A percentile compares a stretch with the other conserved stretches of the same genome.
phyloP scores from a whole-genome alignment of 2,888 invertebrate species.

The Ochropleura leucogaster region DNA sequence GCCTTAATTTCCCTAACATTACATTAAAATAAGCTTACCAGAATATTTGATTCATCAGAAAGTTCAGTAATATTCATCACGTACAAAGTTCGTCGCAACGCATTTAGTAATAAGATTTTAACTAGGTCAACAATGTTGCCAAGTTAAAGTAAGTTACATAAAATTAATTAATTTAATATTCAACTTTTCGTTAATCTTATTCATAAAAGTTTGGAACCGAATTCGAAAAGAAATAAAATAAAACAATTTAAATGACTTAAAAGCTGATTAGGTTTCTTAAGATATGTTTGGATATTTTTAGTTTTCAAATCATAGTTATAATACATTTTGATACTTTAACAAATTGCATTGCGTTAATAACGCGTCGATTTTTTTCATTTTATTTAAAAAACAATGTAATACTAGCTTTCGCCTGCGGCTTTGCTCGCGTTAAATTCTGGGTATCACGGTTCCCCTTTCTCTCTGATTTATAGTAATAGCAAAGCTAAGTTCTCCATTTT shows the following conservation, averaged over 20 bases:
- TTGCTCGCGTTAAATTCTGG: too few species aligned
- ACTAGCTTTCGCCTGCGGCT: too few species aligned
- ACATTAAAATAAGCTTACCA: neutral
- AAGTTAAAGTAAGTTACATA: slow-evolving; percentile 44
- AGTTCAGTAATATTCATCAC: slow-evolving; percentile 40
- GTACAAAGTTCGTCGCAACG: slow-evolving; percentile 34
- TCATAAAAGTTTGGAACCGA: slow-evolving; percentile 17
- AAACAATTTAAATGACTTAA: neutral
- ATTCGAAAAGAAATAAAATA: slow-evolving; percentile 21
- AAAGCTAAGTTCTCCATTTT: too few species aligned
- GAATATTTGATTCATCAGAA: slow-evolving; percentile 34
- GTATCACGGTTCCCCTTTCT: too few species aligned
- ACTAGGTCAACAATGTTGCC: slow-evolving; percentile 47
- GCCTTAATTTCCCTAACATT: neutral
- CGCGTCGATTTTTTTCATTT: too few species aligned
- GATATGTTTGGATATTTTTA: neutral
- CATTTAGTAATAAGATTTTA: slow-evolving; percentile 50
- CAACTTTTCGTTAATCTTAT: slow-evolving; percentile 33
- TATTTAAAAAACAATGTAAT: too few species aligned
- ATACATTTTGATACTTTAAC: too few species aligned
- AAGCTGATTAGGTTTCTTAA: neutral
- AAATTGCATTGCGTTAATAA: too few species aligned
- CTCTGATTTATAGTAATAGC: too few species aligned
- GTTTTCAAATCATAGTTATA: too few species aligned
- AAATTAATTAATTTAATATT: slow-evolving; percentile 50